These are phyloP conservation scores for Cheirogaleus major DNA, from an alignment of 2,797 vertebrate species.

Conservation along the genomic window DNA sequence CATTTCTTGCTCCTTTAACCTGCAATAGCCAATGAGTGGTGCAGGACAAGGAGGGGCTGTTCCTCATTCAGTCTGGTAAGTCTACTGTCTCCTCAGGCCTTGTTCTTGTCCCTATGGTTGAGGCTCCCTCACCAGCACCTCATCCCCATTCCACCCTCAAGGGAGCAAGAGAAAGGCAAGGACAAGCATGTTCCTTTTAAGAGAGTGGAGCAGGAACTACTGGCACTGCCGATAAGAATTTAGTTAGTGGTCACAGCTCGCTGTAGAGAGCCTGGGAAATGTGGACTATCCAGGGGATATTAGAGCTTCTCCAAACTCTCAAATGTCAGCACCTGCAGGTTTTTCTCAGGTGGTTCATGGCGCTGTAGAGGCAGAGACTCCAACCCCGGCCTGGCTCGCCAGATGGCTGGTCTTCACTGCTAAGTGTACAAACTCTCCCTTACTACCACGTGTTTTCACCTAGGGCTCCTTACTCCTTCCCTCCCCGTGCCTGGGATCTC, in stretches of 20 bases:
- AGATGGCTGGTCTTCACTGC: neutral
- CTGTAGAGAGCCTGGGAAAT: neutral
- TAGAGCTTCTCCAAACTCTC: neutral
- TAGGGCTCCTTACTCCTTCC: neutral
- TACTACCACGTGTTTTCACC: neutral
- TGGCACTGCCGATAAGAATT: neutral
- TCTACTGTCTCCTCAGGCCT: neutral
- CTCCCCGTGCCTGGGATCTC: neutral
- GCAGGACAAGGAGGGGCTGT: neutral
- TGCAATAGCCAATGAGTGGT: neutral
- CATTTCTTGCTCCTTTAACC: neutral
- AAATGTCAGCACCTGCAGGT: neutral
- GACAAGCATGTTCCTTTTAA: neutral
- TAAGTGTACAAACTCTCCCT: neutral
- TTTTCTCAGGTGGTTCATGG: neutral
- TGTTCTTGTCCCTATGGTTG: neutral
- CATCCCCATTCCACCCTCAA: neutral
- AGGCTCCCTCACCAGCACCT: neutral
- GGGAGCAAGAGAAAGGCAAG: neutral
- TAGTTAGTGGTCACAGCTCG: neutral
- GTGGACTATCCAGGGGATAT: neutral
- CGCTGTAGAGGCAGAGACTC: neutral
- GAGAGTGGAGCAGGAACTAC: neutral
- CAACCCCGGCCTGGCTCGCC: rapidly evolving
- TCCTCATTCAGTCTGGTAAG: neutral